Percentiles rank a stretch among this genome's conserved stretches.
Evolutionary conservation across 2,113 vertebrate genomes (phyloP).

Genomic region (Stercorarius parasiticus): DNA sequence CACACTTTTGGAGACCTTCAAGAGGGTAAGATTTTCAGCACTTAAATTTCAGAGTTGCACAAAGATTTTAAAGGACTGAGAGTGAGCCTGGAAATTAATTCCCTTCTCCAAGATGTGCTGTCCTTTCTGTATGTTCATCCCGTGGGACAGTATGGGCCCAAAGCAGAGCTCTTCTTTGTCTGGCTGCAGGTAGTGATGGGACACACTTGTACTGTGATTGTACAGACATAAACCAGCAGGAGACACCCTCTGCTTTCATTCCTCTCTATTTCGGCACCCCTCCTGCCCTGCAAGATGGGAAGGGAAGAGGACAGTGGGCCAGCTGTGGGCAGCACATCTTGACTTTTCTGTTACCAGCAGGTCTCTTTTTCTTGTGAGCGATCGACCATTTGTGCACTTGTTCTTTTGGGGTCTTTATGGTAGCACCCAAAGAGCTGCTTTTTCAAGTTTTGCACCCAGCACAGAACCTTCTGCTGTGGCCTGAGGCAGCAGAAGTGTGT

Average conservation of each 20-base stretch:
- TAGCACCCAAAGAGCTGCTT: neutral
- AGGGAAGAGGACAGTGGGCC: neutral
- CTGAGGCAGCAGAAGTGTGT: neutral
- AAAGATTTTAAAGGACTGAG: neutral
- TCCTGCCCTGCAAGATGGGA: neutral
- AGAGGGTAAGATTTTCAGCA: neutral
- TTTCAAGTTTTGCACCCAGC: neutral
- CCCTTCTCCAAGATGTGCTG: neutral
- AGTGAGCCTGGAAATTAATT: neutral
- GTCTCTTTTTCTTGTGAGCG: neutral
- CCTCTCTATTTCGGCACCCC: neutral
- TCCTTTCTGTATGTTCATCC: neutral
- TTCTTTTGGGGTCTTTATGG: neutral
- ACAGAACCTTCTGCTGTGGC: neutral
- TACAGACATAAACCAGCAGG: accelerated
- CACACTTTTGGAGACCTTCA: neutral
- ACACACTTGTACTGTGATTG: accelerated
- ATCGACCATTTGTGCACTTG: neutral
- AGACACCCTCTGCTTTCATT: accelerated
- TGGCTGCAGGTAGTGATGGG: accelerated
- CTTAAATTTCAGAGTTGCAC: neutral
- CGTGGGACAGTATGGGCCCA: neutral
- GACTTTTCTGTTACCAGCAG: neutral
- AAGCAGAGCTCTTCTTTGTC: neutral
- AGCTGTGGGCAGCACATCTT: neutral